Base-by-base conservation (phyloP, 92 coral and sea anemone species). In the Micromussa lordhowensis region DNA sequence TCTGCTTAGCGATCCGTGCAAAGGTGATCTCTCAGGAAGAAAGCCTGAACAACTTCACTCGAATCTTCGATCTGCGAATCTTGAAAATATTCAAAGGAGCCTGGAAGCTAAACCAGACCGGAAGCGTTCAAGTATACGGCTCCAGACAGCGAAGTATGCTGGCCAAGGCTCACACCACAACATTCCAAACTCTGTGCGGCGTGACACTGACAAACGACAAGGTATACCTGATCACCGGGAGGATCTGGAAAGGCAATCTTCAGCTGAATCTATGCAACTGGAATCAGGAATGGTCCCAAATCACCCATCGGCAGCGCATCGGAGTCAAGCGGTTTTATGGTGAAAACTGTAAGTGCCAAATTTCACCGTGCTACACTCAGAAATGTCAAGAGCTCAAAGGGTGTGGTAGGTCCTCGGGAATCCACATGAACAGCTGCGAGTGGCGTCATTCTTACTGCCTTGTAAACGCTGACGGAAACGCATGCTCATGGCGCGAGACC, bases 261-360 rank as follows among this genome's bases (percentile, higher is more conserved):
- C 89, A 88, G 75, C 72, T 92, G 28, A 75, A 86, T 76, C 63
- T 75, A 28, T 97, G 99, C 74, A 88, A 87, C 74, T 97, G 99
- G 99, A 80, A 89, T 55, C 81, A 76, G 69, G 86, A 57, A 17
- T 97, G 99, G 99, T 75, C 90, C 2, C 49, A 69, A 24, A 73
- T 97, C 31, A 88, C 96, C 16, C 68, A 79, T 5, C 90, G 94
- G 10, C 95, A 97, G 86, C 93, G 95, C 32, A 77, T 73, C 24
- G 98, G 95, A 14, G 68, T 97, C 21, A 94, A 85, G 57, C 88
- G 96, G 73, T 92, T 91, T 18, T 97, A 92, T 54, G 92, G 93
- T 48, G 78, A 71, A 15, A 94, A 95, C 86, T 97, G 99, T 90
- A 93, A 82, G 53, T 97, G 99, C 49, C 87, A 80, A 35, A 87